Conservation (phyloP, 2,113 vertebrate species). For the Gallinago media region DNA sequence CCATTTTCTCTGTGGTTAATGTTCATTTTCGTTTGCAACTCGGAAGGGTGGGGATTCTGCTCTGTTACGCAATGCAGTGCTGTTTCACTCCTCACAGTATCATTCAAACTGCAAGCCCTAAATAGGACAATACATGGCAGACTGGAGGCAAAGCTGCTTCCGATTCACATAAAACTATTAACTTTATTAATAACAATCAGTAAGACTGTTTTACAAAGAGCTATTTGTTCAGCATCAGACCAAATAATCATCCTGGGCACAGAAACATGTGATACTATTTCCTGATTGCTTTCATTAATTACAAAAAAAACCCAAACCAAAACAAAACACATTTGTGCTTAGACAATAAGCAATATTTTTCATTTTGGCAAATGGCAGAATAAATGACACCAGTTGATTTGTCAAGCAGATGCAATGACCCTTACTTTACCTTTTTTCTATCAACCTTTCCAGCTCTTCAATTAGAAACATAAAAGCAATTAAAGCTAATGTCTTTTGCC, state of each 20-base stretch:
- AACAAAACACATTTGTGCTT: neutral
- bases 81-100: neutral
- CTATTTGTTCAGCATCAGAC: neutral
- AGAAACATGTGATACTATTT: neutral
- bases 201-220: neutral
- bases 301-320: neutral
- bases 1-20: neutral
- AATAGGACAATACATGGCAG: neutral
- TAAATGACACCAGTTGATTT: neutral
- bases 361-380: neutral
- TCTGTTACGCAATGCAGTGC: neutral
- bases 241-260: neutral
- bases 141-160: neutral
- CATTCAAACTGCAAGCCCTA: neutral
- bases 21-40: neutral
- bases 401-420: neutral
- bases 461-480: neutral
- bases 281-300: neutral
- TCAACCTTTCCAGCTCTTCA: neutral
- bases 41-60: neutral
- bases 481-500: neutral
- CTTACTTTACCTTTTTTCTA: neutral
- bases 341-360: neutral
- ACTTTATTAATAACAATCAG: neutral
- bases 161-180: neutral